These are phyloP conservation scores for Phylloscopus trochiloides DNA, from an alignment of 2,113 vertebrate genomes.

Conservation along the genomic window DNA sequence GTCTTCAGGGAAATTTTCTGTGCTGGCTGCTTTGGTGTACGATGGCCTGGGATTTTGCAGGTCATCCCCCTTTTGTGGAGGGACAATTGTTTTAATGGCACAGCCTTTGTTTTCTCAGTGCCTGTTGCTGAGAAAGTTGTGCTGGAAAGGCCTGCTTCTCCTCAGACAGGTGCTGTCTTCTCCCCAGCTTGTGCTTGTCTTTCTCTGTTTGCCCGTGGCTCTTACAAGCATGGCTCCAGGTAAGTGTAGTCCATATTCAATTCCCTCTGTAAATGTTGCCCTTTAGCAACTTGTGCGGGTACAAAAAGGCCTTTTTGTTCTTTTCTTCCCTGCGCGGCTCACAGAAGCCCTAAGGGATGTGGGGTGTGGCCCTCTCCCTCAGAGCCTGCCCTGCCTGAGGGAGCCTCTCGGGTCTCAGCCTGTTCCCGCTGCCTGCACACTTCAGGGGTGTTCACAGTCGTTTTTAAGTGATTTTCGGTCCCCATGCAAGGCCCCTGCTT, in stretches of 20 bases:
- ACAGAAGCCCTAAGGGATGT: not conserved
- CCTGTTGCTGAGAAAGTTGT: not conserved
- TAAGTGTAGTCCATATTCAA: not conserved
- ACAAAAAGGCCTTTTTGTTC: not conserved
- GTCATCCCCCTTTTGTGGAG: not conserved
- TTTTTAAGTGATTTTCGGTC: not conserved
- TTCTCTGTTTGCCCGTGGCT: not conserved
- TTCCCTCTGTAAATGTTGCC: not conserved
- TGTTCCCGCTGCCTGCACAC: not conserved
- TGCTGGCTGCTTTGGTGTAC: not conserved
- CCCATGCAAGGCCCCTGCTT: not conserved
- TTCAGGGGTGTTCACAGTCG: not conserved
- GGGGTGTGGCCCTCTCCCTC: not conserved
- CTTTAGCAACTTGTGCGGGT: not conserved
- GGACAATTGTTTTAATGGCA: not conserved
- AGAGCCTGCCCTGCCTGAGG: fast-evolving
- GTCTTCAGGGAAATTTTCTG: not conserved
- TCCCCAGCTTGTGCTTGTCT: not conserved
- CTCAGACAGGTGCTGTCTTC: not conserved
- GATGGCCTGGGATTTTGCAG: not conserved
- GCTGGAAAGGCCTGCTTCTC: not conserved
- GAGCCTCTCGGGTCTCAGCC: fast-evolving
- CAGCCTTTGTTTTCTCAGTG: not conserved
- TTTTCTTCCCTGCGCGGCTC: not conserved
- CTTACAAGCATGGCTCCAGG: not conserved